phyloP scores from a whole-genome alignment of 92 coral and sea anemone species.

The Paragorgia papillata region DNA sequence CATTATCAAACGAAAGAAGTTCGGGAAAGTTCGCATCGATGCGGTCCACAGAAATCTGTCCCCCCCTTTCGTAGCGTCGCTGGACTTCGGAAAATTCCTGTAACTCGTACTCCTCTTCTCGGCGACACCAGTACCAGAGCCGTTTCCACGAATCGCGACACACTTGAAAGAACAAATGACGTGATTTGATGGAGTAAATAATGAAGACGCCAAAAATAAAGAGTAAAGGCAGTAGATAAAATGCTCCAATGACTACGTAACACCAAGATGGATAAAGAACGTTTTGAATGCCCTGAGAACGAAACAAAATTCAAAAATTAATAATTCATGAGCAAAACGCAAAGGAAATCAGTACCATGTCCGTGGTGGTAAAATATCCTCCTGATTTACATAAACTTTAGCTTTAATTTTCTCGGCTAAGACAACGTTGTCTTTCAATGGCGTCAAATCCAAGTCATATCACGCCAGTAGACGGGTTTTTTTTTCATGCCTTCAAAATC shows the following conservation, averaged over 20 bases:
- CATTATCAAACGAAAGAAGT: constrained; percentile 28
- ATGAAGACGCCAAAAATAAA: constrained; percentile 22
- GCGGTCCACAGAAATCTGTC: constrained; percentile 9
- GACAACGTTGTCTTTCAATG: too few species aligned
- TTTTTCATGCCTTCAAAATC: too few species aligned
- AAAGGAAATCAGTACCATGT: not conserved
- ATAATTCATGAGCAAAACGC: too few species aligned
- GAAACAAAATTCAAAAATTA: not conserved
- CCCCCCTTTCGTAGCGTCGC: not conserved
- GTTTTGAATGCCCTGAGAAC: constrained; percentile 10
- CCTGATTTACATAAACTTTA: too few species aligned
- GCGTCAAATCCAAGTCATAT: too few species aligned
- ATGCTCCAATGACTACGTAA: constrained; percentile 1
- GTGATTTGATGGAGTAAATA: constrained; percentile 15
- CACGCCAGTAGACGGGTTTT: too few species aligned
- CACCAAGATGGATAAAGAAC: constrained; percentile 16
- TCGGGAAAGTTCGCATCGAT: constrained; percentile 35
- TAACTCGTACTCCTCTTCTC: constrained; percentile 12
- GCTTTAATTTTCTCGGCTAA: too few species aligned
- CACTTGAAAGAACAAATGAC: constrained; percentile 10
- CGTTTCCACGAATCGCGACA: constrained; percentile 33
- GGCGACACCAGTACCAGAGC: constrained; percentile 36
- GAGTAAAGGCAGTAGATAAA: constrained; percentile 8
- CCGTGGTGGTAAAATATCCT: too few species aligned
- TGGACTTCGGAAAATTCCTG: constrained; percentile 23